A percentile compares a stretch with the other conserved stretches of the same genome.
phyloP scores from a whole-genome alignment of 2,113 vertebrate genomes.

The Pipra filicauda region DNA sequence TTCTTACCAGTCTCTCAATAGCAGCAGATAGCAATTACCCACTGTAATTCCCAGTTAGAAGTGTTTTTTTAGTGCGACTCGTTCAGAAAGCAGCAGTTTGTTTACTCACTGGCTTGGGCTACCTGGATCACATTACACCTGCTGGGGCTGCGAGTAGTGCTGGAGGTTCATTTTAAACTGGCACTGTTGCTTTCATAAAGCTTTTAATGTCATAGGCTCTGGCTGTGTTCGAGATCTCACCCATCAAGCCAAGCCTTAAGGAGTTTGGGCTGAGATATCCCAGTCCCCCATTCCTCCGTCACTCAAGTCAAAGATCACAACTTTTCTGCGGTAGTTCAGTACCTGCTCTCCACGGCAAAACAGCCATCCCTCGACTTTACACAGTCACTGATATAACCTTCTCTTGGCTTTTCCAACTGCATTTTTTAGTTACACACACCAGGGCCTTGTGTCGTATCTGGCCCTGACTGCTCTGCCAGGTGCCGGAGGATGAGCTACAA shows the following conservation, averaged over 20 bases:
- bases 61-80: background rate
- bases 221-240: background rate
- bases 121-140: slow-evolving; percentile 41
- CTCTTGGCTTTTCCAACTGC: background rate
- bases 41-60: background rate
- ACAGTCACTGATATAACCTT: background rate
- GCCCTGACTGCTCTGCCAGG: background rate
- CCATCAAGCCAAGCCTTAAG: slow-evolving; percentile 34
- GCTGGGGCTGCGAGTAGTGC: background rate
- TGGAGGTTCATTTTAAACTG: slow-evolving; percentile 22
- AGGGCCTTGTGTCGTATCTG: background rate
- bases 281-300: background rate
- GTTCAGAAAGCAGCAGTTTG: background rate
- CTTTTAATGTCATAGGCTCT: background rate
- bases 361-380: background rate
- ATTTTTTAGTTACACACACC: background rate
- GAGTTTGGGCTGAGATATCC: background rate
- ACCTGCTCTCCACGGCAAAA: background rate
- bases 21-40: background rate
- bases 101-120: slow-evolving; percentile 28
- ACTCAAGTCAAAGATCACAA: background rate
- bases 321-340: background rate
- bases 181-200: slow-evolving; percentile 58
- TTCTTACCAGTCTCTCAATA: background rate
- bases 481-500: background rate